These are phyloP conservation scores for Pangasianodon hypophthalmus DNA, from an alignment of 2,113 vertebrate genomes.

Conservation along the genomic window DNA sequence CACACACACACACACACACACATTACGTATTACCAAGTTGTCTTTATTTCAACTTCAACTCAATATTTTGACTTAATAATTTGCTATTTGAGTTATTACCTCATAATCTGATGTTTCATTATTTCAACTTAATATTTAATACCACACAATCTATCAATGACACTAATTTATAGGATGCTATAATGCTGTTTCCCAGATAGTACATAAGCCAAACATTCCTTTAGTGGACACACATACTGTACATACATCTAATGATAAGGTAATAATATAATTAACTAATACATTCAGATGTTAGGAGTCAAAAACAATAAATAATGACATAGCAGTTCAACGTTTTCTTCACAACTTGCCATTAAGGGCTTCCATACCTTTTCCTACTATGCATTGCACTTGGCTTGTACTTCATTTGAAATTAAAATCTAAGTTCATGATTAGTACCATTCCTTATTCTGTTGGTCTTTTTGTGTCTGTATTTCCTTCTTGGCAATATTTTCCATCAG, in stretches of 20 bases:
- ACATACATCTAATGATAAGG: not conserved
- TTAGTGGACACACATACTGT: not conserved
- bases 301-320: not conserved
- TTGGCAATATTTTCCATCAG: not conserved
- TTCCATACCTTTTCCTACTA: not conserved
- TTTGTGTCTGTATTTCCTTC: not conserved
- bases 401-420: not conserved
- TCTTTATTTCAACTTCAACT: not conserved
- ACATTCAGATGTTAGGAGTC: not conserved
- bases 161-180: not conserved
- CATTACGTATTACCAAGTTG: not conserved
- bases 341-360: not conserved
- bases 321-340: no score
- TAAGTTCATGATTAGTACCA: not conserved
- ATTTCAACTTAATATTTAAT: not conserved
- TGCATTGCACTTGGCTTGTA: not conserved
- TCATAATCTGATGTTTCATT: not conserved
- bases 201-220: not conserved
- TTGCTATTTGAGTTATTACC: not conserved
- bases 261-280: not conserved
- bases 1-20: slow-evolving; percentile 34
- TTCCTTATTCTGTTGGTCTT: not conserved
- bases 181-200: not conserved
- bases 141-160: not conserved
- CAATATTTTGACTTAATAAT: not conserved